Evolutionary conservation across 2,888 invertebrate genomes (phyloP).

Genomic region (Podabrus alpinus): DNA sequence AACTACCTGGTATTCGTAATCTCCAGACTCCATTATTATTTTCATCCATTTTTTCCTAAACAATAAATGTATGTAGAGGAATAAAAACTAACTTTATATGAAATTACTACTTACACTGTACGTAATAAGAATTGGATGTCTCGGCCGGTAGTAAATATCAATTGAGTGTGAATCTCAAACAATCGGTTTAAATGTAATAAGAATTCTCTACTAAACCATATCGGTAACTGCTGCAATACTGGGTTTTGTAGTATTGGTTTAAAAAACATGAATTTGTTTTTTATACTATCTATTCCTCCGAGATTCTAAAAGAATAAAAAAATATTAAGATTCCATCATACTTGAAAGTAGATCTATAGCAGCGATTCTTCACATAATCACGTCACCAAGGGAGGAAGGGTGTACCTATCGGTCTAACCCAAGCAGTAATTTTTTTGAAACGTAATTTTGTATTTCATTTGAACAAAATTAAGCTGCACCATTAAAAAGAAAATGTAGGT

Average conservation of each 20-base stretch:
- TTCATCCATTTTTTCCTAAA: background rate
- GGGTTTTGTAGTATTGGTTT: background rate
- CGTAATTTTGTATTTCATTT: no score
- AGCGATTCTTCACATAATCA: no score
- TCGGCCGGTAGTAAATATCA: background rate
- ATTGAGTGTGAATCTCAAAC: no score
- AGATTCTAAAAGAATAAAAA: background rate
- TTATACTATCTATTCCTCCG: background rate
- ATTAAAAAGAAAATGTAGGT: no score
- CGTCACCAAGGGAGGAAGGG: no score
- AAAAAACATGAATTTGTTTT: background rate
- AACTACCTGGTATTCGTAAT: background rate
- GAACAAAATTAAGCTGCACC: no score
- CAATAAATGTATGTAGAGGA: background rate
- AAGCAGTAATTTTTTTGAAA: no score
- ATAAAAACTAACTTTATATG: background rate
- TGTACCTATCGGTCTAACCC: no score
- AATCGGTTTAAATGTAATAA: background rate
- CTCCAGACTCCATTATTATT: background rate
- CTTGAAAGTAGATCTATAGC: no score
- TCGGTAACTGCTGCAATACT: background rate
- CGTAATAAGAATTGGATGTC: background rate
- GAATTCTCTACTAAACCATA: background rate
- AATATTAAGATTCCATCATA: no score
- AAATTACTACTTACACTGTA: background rate